A percentile compares a stretch with the other conserved stretches of the same genome.
Evolutionary conservation across 2,113 vertebrate species (phyloP).

Genomic region (Cettia cetti): DNA sequence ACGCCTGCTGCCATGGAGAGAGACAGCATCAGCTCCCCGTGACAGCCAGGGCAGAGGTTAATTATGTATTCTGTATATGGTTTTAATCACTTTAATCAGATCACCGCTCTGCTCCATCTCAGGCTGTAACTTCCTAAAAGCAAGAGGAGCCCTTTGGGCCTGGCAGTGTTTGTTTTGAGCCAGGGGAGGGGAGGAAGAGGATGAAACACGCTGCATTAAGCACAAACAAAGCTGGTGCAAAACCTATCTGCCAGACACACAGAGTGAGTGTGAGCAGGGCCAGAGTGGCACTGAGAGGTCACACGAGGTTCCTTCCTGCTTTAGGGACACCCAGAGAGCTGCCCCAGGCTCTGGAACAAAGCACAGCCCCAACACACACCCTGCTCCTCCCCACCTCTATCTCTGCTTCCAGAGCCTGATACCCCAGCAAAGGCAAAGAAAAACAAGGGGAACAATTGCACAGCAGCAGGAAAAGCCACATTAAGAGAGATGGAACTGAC

Average conservation of each 20-base stretch:
- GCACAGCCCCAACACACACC: fast-evolving
- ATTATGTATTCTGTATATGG: conserved; percentile 70
- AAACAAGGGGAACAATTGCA: not conserved
- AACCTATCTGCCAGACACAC: not conserved
- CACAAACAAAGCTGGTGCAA: not conserved
- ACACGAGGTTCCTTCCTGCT: not conserved
- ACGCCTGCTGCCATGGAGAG: conserved; percentile 63
- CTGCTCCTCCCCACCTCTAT: not conserved
- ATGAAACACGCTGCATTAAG: not conserved
- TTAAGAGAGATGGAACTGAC: not conserved
- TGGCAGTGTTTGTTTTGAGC: conserved; percentile 1
- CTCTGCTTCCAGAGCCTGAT: not conserved
- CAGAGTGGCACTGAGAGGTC: not conserved
- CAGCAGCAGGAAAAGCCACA: not conserved
- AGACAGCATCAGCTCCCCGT: conserved; percentile 49
- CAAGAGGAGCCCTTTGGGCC: conserved; percentile 12
- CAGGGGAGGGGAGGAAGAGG: not conserved
- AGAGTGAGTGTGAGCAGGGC: not conserved
- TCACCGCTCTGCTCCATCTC: not conserved
- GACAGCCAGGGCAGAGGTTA: conserved; percentile 73
- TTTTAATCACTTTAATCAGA: conserved; percentile 79
- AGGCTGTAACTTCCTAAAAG: conserved; percentile 56
- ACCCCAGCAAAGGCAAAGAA: not conserved
- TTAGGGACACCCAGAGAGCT: not conserved
- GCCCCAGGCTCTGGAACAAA: not conserved